Conservation (phyloP, 1,140 invertebrate genomes). For the Procambarus virginalis region DNA sequence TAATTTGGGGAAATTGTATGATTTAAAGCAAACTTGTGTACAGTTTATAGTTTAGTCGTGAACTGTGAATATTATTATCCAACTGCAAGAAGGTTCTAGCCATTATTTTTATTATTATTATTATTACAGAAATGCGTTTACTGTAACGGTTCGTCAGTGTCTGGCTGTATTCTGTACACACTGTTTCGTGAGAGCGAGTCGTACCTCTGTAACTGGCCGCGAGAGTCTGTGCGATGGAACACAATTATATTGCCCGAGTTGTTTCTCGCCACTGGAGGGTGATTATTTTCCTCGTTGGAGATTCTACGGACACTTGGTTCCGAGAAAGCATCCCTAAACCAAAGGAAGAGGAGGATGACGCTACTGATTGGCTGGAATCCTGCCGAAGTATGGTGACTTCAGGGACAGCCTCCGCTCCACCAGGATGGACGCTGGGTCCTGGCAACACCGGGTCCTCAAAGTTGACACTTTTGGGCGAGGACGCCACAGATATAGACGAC, state of each 20-base stretch:
- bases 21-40: no score
- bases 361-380: slow-evolving; percentile 65
- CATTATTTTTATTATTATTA: background rate
- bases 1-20: no score
- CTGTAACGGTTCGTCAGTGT: background rate
- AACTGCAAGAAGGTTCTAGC: no score
- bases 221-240: slow-evolving; percentile 70
- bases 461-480: slow-evolving; percentile 63
- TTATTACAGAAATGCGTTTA: background rate
- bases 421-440: slow-evolving; percentile 54
- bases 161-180: background rate
- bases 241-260: slow-evolving; percentile 70
- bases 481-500: slow-evolving; percentile 59
- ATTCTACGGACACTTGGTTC: slow-evolving; percentile 57
- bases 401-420: slow-evolving; percentile 21
- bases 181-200: background rate
- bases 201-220: slow-evolving; percentile 70
- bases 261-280: slow-evolving; percentile 56
- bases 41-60: no score
- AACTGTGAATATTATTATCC: no score
- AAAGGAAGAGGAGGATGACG: slow-evolving; percentile 64
- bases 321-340: slow-evolving; percentile 63
- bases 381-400: slow-evolving; percentile 55
- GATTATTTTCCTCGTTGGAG: slow-evolving; percentile 57
- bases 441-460: slow-evolving; percentile 57